A percentile compares a stretch with the other conserved stretches of the same genome.
Conservation (phyloP, 2,113 vertebrate species). For the Chloropsis hardwickii region DNA sequence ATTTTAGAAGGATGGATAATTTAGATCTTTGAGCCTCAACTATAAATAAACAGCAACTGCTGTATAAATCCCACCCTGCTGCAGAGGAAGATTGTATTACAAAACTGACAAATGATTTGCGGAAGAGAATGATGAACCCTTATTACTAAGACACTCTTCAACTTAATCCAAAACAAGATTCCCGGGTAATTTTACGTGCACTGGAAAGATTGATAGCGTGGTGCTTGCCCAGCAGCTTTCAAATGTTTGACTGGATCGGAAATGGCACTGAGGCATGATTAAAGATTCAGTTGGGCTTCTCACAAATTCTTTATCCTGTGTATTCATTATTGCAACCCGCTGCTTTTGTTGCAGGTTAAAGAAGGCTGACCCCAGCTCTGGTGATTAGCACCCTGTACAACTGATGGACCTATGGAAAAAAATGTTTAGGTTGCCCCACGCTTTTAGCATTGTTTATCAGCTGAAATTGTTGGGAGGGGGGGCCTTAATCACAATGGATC, state of each 20-base stretch:
- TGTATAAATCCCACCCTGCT: constrained; percentile 53
- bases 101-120: constrained; percentile 72
- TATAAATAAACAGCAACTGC: constrained; percentile 56
- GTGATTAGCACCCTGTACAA: not conserved
- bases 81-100: constrained; percentile 37
- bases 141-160: constrained; percentile 71
- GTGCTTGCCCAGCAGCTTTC: constrained; percentile 67
- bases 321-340: constrained; percentile 67
- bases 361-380: constrained; percentile 62
- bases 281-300: constrained; percentile 61
- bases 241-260: constrained; percentile 64
- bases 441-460: constrained; percentile 27
- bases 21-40: constrained; percentile 58
- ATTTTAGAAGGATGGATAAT: constrained; percentile 50
- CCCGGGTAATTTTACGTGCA: constrained; percentile 62
- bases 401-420: not conserved
- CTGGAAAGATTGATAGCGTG: constrained; percentile 61
- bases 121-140: constrained; percentile 71
- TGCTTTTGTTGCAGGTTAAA: constrained; percentile 62
- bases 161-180: constrained; percentile 75
- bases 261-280: constrained; percentile 48
- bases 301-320: constrained; percentile 57
- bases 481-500: constrained; percentile 30
- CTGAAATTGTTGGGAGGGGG: not conserved
- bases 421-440: constrained; percentile 1